A percentile compares a stretch with the other conserved stretches of the same genome.
phyloP scores from a whole-genome alignment of 2,797 vertebrate genomes.

The Scleropages formosus region DNA sequence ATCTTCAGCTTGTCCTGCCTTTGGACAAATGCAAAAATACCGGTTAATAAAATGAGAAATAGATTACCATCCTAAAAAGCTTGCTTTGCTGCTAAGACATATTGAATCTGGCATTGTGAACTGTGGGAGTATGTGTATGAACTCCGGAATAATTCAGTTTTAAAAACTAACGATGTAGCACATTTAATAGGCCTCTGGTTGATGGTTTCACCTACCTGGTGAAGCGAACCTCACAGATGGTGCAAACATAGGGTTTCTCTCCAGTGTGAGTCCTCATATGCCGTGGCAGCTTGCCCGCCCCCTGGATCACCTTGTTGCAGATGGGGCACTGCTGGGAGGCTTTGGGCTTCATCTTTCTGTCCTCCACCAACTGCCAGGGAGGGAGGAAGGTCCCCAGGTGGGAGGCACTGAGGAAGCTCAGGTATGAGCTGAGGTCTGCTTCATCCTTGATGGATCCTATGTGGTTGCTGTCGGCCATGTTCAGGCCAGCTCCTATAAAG shows the following conservation, averaged over 20 bases:
- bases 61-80: too few species aligned
- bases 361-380: slow-evolving; percentile 91
- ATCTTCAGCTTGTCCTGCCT: slow-evolving; percentile 98
- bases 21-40: too few species aligned
- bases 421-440: slow-evolving; percentile 85
- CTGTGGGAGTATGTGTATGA: too few species aligned
- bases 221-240: slow-evolving; percentile 96
- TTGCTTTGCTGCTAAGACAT: too few species aligned
- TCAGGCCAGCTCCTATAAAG: slow-evolving; percentile 75
- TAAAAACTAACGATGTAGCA: too few species aligned
- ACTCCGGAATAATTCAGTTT: too few species aligned
- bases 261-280: slow-evolving; percentile 98
- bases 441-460: slow-evolving; percentile 88
- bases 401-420: slow-evolving; percentile 88
- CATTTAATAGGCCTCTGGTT: background rate
- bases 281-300: slow-evolving; percentile 91
- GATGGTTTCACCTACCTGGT: slow-evolving; percentile 81
- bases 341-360: slow-evolving; percentile 96
- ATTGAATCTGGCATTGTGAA: too few species aligned
- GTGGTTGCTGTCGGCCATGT: slow-evolving; percentile 62
- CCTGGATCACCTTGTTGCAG: slow-evolving; percentile 98
- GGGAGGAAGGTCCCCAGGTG: slow-evolving; percentile 90
- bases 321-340: slow-evolving; percentile 96
- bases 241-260: slow-evolving; percentile 98
- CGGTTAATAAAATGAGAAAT: too few species aligned